Conservation (phyloP, 2,888 invertebrate genomes). For the Poecilobothrus nobilitatus region DNA sequence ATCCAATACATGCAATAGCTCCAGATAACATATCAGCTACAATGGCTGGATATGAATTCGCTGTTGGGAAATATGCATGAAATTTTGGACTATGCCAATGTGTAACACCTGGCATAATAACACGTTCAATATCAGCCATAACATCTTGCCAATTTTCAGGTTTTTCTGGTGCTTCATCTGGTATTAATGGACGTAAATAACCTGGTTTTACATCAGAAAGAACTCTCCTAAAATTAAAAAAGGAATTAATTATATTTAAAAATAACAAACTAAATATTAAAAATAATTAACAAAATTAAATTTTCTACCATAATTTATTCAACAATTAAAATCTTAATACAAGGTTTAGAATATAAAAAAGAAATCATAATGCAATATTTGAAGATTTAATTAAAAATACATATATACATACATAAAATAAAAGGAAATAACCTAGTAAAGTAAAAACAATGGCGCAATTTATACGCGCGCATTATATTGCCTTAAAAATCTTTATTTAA, state of each 20-base stretch:
- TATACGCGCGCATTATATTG: no score
- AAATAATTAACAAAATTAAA: neutral
- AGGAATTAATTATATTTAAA: neutral
- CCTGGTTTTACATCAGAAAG: constrained; percentile 89
- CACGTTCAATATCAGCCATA: constrained; percentile 84
- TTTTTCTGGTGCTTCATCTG: constrained; percentile 70
- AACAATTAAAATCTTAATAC: no score
- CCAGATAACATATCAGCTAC: constrained; percentile 92
- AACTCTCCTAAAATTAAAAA: constrained; percentile 56
- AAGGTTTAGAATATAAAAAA: no score
- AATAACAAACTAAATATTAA: neutral
- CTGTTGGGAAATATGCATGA: constrained; percentile 92
- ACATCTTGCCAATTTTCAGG: constrained; percentile 87
- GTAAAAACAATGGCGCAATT: no score
- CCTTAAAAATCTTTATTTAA: no score
- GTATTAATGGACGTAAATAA: constrained; percentile 79
- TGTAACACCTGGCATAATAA: constrained; percentile 97
- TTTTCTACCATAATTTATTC: neutral
- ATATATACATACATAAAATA: no score
- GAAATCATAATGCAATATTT: no score
- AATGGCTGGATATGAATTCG: constrained; percentile 87
- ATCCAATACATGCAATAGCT: constrained; percentile 92
- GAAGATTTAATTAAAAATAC: no score
- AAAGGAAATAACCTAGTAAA: no score
- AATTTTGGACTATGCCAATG: constrained; percentile 96